These are phyloP conservation scores for Ceratotherium simum DNA, from an alignment of 2,113 vertebrate species.

Conservation along the genomic window DNA sequence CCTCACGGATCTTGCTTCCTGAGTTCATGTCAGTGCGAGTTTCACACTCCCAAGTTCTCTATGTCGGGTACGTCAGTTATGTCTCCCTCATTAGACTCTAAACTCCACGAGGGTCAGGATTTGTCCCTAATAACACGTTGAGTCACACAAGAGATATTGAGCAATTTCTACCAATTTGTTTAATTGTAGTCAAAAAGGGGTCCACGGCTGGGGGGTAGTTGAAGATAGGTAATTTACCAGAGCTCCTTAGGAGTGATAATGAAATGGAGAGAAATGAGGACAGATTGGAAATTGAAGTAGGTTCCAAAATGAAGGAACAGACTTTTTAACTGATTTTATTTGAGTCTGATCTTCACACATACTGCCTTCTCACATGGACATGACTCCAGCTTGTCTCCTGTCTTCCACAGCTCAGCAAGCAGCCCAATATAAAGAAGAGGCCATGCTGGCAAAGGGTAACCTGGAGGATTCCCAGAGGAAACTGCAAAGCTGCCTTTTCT, in stretches of 20 bases:
- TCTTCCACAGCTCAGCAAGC: constrained; percentile 80
- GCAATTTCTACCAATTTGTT: constrained; percentile 6
- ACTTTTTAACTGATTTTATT: neutral
- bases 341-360: neutral
- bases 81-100: neutral
- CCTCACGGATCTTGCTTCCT: neutral
- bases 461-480: constrained; percentile 76
- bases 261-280: neutral
- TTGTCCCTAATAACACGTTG: neutral
- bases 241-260: neutral
- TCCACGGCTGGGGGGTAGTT: neutral
- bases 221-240: constrained; percentile 29
- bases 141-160: neutral
- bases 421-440: constrained; percentile 82
- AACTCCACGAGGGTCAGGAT: neutral
- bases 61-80: no score
- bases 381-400: neutral
- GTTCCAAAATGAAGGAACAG: neutral
- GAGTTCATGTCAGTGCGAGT: neutral
- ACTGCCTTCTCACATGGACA: neutral
- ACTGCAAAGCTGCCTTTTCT: constrained; percentile 55
- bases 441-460: constrained; percentile 58
- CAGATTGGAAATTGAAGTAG: neutral
- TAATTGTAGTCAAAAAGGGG: constrained; percentile 19
- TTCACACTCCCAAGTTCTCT: neutral